A percentile compares a stretch with the other conserved stretches of the same genome.
These are phyloP conservation scores for Mythimna albipuncta DNA, from an alignment of 2,888 invertebrate genomes.

Conservation along the genomic window DNA sequence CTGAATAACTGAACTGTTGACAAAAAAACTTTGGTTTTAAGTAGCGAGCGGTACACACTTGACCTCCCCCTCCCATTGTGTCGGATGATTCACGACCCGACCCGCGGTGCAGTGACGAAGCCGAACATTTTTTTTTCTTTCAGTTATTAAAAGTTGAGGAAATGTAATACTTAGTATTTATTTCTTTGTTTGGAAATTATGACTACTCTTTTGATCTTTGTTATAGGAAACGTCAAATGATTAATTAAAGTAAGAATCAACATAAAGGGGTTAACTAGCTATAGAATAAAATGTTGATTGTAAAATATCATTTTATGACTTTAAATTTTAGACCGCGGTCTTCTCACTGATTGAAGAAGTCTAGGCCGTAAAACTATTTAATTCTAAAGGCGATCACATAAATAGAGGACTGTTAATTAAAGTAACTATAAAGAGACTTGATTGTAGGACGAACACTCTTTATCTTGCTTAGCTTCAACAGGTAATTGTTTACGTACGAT, in stretches of 20 bases:
- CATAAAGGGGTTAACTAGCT: background rate
- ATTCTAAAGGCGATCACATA: slow-evolving; percentile 29
- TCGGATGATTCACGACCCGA: slow-evolving; percentile 58
- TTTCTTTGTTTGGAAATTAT: slow-evolving; percentile 7
- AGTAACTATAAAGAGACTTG: slow-evolving; percentile 22
- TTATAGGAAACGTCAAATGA: background rate
- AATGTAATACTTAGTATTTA: background rate
- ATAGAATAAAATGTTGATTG: background rate
- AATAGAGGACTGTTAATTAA: slow-evolving; percentile 48
- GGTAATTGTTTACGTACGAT: slow-evolving; percentile 48
- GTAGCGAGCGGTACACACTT: slow-evolving; percentile 50
- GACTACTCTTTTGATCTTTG: background rate
- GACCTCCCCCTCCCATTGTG: slow-evolving; percentile 48
- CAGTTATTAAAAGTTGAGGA: background rate
- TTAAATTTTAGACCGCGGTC: slow-evolving; percentile 3
- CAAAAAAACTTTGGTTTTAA: slow-evolving; percentile 51
- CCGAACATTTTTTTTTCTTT: slow-evolving; percentile 22
- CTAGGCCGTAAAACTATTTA: slow-evolving; percentile 20
- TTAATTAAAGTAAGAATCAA: background rate
- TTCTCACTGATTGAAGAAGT: slow-evolving; percentile 1
- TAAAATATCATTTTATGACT: background rate
- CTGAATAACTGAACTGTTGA: slow-evolving; percentile 53
- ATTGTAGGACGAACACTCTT: slow-evolving; percentile 32
- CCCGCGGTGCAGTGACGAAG: slow-evolving; percentile 58
- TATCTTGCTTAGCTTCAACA: slow-evolving; percentile 42